phyloP scores from a whole-genome alignment of 2,888 invertebrate genomes.

The Sarcophaga rosellei region DNA sequence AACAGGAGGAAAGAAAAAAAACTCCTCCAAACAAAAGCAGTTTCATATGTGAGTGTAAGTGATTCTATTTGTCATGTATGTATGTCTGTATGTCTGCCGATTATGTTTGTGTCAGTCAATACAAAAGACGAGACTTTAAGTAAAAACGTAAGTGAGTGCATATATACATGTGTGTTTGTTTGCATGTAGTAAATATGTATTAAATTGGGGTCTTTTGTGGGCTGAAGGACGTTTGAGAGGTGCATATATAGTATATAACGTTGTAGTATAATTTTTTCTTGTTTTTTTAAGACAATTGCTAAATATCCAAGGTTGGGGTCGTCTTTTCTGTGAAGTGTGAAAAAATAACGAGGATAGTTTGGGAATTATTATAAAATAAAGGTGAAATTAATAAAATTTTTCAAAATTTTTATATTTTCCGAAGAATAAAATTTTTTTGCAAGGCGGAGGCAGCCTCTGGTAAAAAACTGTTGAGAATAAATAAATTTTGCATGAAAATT shows the following conservation, averaged over 20 bases:
- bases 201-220: slow-evolving; percentile 63
- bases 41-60: neutral
- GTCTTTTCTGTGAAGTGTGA: slow-evolving; percentile 1
- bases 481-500: too few species aligned
- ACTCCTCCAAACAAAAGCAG: too few species aligned
- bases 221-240: slow-evolving; percentile 69
- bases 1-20: neutral
- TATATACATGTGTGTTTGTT: slow-evolving; percentile 13
- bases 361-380: neutral
- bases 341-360: slow-evolving; percentile 3
- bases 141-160: neutral
- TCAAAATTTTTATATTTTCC: too few species aligned
- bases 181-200: slow-evolving; percentile 42
- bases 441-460: too few species aligned
- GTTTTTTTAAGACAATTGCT: slow-evolving; percentile 41
- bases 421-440: too few species aligned
- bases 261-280: slow-evolving; percentile 35
- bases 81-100: neutral
- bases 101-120: slow-evolving; percentile 47
- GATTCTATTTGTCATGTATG: neutral
- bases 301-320: slow-evolving; percentile 38
- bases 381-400: too few species aligned
- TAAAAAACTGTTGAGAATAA: too few species aligned
- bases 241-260: slow-evolving; percentile 52
- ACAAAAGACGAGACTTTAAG: slow-evolving; percentile 45